These are phyloP conservation scores for Xyrichtys novacula DNA, from an alignment of 2,797 vertebrate species.

Conservation along the genomic window DNA sequence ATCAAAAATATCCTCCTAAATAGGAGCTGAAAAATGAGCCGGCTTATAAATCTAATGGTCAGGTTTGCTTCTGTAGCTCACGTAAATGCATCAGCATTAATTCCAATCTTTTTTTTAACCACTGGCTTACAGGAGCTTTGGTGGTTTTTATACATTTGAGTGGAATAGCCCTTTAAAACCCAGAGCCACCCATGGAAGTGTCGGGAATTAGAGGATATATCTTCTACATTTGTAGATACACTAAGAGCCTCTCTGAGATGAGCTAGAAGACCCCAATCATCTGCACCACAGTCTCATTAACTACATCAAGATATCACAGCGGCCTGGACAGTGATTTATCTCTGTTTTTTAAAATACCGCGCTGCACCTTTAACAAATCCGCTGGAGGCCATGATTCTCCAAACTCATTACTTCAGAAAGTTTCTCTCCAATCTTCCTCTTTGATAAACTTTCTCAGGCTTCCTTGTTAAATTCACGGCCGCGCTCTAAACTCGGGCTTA, in stretches of 20 bases:
- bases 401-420: slow-evolving; percentile 61
- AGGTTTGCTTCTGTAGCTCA: too few species aligned
- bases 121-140: too few species aligned
- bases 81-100: too few species aligned
- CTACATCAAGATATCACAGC: slow-evolving; percentile 24
- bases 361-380: slow-evolving; percentile 41
- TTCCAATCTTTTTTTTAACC: too few species aligned
- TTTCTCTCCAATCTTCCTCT: slow-evolving; percentile 46
- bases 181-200: neutral
- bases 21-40: too few species aligned
- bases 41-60: too few species aligned
- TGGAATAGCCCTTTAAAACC: neutral
- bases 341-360: neutral
- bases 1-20: too few species aligned
- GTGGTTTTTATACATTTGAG: too few species aligned
- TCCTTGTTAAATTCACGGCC: slow-evolving; percentile 42
- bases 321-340: slow-evolving; percentile 19
- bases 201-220: neutral
- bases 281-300: slow-evolving; percentile 24
- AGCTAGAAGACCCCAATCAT: slow-evolving; percentile 25
- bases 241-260: slow-evolving; percentile 2
- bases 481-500: slow-evolving; percentile 48
- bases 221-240: neutral
- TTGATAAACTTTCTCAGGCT: slow-evolving; percentile 56
- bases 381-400: slow-evolving; percentile 21